Percentiles rank a stretch among this genome's conserved stretches.
Conservation (phyloP, 2,888 invertebrate genomes). For the Drosophila kuntzei region DNA sequence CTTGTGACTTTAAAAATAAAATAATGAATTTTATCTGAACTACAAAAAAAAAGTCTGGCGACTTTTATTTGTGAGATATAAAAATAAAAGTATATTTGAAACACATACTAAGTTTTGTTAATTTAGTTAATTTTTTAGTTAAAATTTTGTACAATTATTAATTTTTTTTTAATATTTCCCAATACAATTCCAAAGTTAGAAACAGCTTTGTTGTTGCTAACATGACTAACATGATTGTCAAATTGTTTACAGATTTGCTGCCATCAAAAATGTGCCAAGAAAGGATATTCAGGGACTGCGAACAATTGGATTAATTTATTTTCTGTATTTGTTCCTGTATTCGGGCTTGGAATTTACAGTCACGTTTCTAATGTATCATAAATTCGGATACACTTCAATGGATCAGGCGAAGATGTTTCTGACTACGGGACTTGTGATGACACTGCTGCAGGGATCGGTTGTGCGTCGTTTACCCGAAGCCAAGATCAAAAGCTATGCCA, state of each 20-base stretch:
- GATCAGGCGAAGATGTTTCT: constrained; percentile 99
- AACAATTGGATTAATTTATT: constrained; percentile 91
- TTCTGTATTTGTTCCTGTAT: constrained; percentile 96
- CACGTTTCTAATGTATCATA: constrained; percentile 97
- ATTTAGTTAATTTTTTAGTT: too few species aligned
- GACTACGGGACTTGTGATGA: constrained; percentile 95
- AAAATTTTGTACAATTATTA: too few species aligned
- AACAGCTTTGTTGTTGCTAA: not conserved
- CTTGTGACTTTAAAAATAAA: too few species aligned
- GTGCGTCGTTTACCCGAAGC: constrained; percentile 92
- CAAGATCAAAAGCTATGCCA: constrained; percentile 90
- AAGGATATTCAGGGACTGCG: constrained; percentile 89
- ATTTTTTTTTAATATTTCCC: not conserved
- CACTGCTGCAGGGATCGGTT: constrained; percentile 94
- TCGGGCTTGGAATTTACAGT: constrained; percentile 99
- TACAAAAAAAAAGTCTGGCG: too few species aligned
- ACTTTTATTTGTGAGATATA: too few species aligned
- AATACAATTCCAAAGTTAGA: not conserved
- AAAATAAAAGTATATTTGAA: too few species aligned
- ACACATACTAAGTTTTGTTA: too few species aligned
- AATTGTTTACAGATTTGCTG: constrained; percentile 86
- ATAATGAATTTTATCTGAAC: too few species aligned
- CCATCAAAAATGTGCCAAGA: constrained; percentile 88
- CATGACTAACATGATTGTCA: not conserved
- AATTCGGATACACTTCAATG: constrained; percentile 96